Evolutionary conservation across 1,140 invertebrate species (phyloP).

Genomic region (Aphis craccivora): DNA sequence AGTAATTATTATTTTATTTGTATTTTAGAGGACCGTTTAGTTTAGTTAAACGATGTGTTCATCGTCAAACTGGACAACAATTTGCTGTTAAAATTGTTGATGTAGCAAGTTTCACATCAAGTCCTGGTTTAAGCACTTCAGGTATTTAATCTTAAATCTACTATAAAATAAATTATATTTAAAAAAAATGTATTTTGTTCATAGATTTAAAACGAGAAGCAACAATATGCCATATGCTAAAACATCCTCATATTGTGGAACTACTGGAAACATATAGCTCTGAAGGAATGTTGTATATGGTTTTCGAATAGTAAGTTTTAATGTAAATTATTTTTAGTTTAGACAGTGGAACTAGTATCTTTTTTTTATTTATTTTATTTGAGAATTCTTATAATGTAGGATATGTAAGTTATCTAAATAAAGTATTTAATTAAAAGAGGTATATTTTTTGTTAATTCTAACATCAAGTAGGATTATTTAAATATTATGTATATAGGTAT

Average conservation of each 20-base stretch:
- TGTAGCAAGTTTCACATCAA: constrained; percentile 95
- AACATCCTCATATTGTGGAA: constrained; percentile 98
- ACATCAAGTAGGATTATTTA: neutral
- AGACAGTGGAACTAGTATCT: neutral
- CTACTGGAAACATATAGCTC: constrained; percentile 97
- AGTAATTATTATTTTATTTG: constrained; percentile 60
- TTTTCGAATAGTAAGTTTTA: constrained; percentile 96
- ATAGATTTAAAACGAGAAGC: constrained; percentile 96
- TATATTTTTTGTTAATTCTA: neutral
- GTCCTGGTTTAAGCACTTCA: constrained; percentile 92
- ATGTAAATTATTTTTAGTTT: constrained; percentile 18
- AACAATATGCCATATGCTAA: constrained; percentile 98
- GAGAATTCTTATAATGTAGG: too few relatives aligned
- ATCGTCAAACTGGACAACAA: constrained; percentile 91
- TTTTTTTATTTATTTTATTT: neutral
- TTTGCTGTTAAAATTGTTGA: constrained; percentile 99
- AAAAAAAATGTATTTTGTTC: neutral
- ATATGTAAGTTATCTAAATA: neutral
- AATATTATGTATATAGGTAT: neutral
- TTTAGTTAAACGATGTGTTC: constrained; percentile 93
- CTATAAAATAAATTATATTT: neutral
- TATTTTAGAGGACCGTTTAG: constrained; percentile 95
- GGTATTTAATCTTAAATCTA: constrained; percentile 68
- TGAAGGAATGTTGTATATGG: constrained; percentile 98
- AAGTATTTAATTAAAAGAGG: neutral